Percentiles rank a stretch among this genome's conserved stretches.
Evolutionary conservation across 37 sponge, comb jelly and placozoan genomes (phyloP).

Genomic region (Petrosia ficiformis): DNA sequence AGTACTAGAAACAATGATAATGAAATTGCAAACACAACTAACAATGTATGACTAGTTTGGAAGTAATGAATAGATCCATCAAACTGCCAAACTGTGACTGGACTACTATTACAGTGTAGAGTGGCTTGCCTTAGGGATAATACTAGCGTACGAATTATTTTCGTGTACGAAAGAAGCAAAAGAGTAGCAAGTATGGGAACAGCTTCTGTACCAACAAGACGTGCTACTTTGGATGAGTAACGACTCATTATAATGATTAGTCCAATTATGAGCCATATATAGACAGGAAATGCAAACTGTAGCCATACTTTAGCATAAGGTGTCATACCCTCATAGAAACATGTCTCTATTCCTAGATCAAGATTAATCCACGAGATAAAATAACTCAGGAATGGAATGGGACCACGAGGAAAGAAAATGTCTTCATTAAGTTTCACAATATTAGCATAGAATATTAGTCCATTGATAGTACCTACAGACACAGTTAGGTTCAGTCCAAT

Average conservation of each 20-base stretch:
- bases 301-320: not conserved
- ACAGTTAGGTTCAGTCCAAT: slow-evolving; percentile 3
- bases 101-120: not conserved
- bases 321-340: slow-evolving; percentile 9
- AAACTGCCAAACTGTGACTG: not conserved
- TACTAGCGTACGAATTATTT: not conserved
- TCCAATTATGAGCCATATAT: slow-evolving; percentile 1
- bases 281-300: slow-evolving; percentile 10
- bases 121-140: not conserved
- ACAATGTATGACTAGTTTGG: not conserved
- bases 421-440: not conserved
- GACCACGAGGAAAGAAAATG: not conserved
- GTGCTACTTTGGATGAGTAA: not conserved
- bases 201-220: not conserved
- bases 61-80: not conserved
- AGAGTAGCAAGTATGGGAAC: not conserved
- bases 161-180: not conserved
- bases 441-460: slow-evolving; percentile 9
- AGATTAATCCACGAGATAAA: slow-evolving; percentile 10
- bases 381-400: slow-evolving; percentile 1
- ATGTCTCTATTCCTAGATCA: not conserved
- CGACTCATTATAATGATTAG: not conserved
- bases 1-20: not conserved
- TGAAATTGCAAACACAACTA: not conserved
- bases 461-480: slow-evolving; percentile 1